Evolutionary conservation across 2,888 invertebrate species (phyloP).

Genomic region (Macrophya alboannulata): DNA sequence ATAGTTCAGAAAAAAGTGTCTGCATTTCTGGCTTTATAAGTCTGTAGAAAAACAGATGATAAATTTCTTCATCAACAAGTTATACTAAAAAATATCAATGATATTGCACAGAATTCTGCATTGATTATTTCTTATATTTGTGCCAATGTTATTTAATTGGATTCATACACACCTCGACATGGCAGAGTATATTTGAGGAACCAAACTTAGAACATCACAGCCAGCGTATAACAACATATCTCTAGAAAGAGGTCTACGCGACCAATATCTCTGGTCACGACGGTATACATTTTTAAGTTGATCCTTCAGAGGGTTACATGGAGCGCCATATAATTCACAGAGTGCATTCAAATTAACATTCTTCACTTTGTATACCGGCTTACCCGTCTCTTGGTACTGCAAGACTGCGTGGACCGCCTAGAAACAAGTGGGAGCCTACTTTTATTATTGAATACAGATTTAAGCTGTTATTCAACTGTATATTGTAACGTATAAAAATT

Average conservation of each 20-base stretch:
- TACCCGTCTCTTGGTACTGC: conserved; percentile 93
- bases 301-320: conserved; percentile 95
- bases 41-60: conserved; percentile 75
- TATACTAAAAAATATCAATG: conserved; percentile 5
- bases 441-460: background rate
- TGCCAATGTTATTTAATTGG: background rate
- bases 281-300: conserved; percentile 93
- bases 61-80: conserved; percentile 16
- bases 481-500: conserved; percentile 19
- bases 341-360: conserved; percentile 95
- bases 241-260: conserved; percentile 91
- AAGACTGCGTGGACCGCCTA: conserved; percentile 94
- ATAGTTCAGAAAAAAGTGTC: conserved; percentile 90
- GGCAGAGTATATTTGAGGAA: conserved; percentile 91
- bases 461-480: background rate
- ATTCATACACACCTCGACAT: conserved; percentile 82
- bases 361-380: conserved; percentile 97
- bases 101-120: background rate
- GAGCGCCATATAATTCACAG: conserved; percentile 94
- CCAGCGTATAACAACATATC: conserved; percentile 97
- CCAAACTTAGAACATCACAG: conserved; percentile 92
- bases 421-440: conserved; percentile 38
- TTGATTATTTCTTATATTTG: background rate
- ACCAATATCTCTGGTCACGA: conserved; percentile 94
- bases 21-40: conserved; percentile 88